phyloP scores from a whole-genome alignment of 2,113 vertebrate genomes.

The Procapra przewalskii region DNA sequence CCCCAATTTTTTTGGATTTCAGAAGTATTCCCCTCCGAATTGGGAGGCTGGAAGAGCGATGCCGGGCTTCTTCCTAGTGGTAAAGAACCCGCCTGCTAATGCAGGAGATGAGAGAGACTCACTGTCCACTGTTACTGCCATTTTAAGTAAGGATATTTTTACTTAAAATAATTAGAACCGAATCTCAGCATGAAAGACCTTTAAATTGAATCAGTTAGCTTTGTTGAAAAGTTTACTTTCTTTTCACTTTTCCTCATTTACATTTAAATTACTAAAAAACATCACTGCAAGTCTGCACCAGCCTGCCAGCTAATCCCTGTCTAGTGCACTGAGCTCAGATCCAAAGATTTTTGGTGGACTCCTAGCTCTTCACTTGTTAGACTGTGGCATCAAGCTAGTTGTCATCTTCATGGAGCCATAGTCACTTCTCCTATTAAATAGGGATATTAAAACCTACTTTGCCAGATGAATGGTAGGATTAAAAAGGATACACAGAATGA shows the following conservation, averaged over 20 bases:
- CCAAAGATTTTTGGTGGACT: not conserved
- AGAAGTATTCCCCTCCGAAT: not conserved
- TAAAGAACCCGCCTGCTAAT: not conserved
- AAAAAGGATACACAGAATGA: not conserved
- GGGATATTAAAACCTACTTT: not conserved
- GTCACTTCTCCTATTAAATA: not conserved
- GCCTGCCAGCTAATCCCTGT: not conserved
- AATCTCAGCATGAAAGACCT: slow-evolving; percentile 7
- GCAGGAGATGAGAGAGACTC: not conserved
- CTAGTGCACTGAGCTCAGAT: not conserved
- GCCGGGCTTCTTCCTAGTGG: not conserved
- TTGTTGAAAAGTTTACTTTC: slow-evolving; percentile 40
- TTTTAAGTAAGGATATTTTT: not conserved
- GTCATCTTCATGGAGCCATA: not conserved
- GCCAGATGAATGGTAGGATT: slow-evolving; percentile 2
- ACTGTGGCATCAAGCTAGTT: not conserved
- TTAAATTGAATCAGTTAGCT: slow-evolving; percentile 25
- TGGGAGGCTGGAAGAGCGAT: not conserved
- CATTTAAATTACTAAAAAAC: not conserved
- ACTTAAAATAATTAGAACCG: not conserved
- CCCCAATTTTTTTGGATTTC: slow-evolving; percentile 4
- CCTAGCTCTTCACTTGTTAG: not conserved
- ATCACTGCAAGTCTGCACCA: not conserved
- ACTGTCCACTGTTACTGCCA: not conserved
- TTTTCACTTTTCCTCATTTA: slow-evolving; percentile 16